Conservation (phyloP, 1,140 invertebrate genomes). For the Lordiphosa clarofinis region DNA sequence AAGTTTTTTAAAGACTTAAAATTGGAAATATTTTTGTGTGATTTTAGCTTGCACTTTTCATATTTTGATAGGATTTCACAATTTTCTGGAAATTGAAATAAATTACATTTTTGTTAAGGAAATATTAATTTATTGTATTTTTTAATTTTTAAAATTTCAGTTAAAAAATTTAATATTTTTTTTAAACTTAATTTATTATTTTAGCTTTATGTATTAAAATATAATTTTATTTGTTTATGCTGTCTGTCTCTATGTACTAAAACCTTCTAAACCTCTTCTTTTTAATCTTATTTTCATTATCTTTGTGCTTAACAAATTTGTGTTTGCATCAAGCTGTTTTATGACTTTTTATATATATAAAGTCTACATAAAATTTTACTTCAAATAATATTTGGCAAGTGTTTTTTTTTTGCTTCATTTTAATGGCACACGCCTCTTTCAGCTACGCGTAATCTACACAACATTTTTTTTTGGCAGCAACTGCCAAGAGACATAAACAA, state of each 20-base stretch:
- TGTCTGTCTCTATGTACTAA: too few species aligned
- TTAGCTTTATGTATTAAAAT: too few species aligned
- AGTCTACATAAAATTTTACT: too few species aligned
- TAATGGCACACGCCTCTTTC: constrained; percentile 49
- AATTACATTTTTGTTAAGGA: background rate
- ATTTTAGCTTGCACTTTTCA: background rate
- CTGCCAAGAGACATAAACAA: constrained; percentile 7
- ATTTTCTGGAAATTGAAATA: constrained; percentile 19
- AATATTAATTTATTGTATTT: too few species aligned
- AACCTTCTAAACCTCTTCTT: too few species aligned
- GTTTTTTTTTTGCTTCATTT: background rate
- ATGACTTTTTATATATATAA: too few species aligned
- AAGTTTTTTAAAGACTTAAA: constrained; percentile 6
- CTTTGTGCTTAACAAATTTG: background rate
- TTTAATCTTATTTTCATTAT: background rate
- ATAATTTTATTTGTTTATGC: too few species aligned
- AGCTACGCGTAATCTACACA: constrained; percentile 26
- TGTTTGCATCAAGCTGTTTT: too few species aligned
- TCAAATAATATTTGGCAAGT: too few species aligned
- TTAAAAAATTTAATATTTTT: too few species aligned
- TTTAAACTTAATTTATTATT: too few species aligned
- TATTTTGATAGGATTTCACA: background rate
- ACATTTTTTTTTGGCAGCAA: constrained; percentile 38
- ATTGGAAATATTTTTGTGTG: background rate
- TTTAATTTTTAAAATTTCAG: too few species aligned